Evolutionary conservation across 2,888 invertebrate species (phyloP).

Genomic region (Acronicta leporina): DNA sequence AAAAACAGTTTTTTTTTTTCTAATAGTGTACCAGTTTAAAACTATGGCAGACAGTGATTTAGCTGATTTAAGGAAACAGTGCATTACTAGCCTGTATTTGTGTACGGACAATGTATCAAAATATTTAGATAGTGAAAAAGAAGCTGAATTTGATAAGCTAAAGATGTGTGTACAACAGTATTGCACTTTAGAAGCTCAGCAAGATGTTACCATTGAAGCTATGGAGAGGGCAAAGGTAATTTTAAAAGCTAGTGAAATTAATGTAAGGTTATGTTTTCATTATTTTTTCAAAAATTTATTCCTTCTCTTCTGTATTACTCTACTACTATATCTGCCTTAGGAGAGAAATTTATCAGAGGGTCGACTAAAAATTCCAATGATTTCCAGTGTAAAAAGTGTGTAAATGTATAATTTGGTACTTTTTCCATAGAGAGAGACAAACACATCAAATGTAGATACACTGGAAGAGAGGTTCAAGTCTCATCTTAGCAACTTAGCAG

Average conservation of each 20-base stretch:
- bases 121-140: slow-evolving; percentile 77
- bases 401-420: neutral
- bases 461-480: slow-evolving; percentile 70
- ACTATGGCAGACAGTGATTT: slow-evolving; percentile 72
- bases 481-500: slow-evolving; percentile 67
- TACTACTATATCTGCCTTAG: too few relatives aligned
- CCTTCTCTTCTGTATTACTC: too few relatives aligned
- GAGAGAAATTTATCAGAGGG: too few relatives aligned
- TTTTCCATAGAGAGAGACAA: slow-evolving; percentile 71
- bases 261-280: slow-evolving; percentile 22
- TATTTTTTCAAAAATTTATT: neutral
- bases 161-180: slow-evolving; percentile 73
- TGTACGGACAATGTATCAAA: slow-evolving; percentile 80
- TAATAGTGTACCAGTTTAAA: neutral
- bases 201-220: slow-evolving; percentile 75
- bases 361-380: too few relatives aligned
- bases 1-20: too few relatives aligned
- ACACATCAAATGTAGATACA: slow-evolving; percentile 68
- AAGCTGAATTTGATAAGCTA: slow-evolving; percentile 71
- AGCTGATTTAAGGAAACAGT: slow-evolving; percentile 76
- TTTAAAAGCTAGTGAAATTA: neutral
- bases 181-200: slow-evolving; percentile 75
- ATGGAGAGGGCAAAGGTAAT: slow-evolving; percentile 73
- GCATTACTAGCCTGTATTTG: slow-evolving; percentile 76
- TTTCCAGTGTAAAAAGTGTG: too few relatives aligned